These are phyloP conservation scores for Cinclus cinclus DNA, from an alignment of 2,113 vertebrate species.

Conservation along the genomic window DNA sequence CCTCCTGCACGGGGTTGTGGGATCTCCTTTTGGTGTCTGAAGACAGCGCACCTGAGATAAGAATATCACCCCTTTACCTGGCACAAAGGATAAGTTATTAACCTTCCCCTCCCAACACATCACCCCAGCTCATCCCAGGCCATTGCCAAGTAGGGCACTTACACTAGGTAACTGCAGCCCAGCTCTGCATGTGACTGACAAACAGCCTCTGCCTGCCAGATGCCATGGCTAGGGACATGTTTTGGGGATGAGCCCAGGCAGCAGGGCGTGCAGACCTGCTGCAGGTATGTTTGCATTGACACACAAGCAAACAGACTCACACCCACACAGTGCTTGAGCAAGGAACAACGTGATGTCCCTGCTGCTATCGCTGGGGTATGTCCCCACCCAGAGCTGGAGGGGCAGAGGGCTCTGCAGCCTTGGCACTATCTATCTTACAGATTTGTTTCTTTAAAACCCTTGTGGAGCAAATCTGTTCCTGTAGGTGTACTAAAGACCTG, in stretches of 20 bases:
- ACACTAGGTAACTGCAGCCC: background rate
- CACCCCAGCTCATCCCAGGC: background rate
- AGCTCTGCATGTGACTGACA: background rate
- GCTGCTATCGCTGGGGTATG: background rate
- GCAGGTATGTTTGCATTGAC: background rate
- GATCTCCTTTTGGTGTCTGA: background rate
- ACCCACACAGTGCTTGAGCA: background rate
- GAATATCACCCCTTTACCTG: background rate
- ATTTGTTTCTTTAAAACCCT: background rate
- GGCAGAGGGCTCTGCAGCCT: background rate
- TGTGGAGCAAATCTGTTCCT: background rate
- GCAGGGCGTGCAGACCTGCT: background rate
- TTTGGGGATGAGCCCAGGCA: background rate
- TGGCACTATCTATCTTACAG: fast-evolving
- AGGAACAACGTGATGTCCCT: background rate
- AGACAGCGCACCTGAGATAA: background rate
- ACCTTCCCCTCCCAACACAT: background rate
- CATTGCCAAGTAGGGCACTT: background rate
- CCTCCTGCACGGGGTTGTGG: fast-evolving
- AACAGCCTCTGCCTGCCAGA: background rate
- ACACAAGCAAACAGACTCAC: background rate
- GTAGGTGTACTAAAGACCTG: no score
- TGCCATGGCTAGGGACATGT: background rate
- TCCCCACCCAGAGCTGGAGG: background rate
- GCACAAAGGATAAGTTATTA: background rate